Evolutionary conservation across 2,888 invertebrate genomes (phyloP), one percentile per base, ranked within the genome.

Genomic region (Cotesia congregata): DNA sequence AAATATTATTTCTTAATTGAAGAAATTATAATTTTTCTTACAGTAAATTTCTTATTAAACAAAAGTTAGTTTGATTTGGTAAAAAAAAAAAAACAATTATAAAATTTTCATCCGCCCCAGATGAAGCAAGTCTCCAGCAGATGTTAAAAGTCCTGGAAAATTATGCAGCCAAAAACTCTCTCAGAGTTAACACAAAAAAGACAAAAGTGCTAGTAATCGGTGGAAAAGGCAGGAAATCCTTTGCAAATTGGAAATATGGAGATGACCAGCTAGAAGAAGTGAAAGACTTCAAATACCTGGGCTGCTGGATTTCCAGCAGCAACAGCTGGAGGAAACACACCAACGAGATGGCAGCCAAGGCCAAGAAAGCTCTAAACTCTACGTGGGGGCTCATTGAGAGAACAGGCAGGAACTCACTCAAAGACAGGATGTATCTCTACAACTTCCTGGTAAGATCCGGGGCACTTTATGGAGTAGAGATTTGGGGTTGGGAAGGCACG

Each of bases 261-360:
- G 71, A 50, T 5, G 62, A 70, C 59, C 50, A 74, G 5, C 1
- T 77, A 5, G 74, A 80, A 20, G 73, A 72, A 15, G 81, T 78
- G 0, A 75, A 69, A 0, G 73, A 74, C 2, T 79, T 72, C 9
- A 80, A 75, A 7, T 80, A 79, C 9, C 20, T 80, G 1, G 77
- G 78, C 0, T 77, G 9, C 30, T 72, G 75, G 73, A 72, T 80
- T 12, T 38, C 75, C 6, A 30, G 72, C 6, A 67, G 41, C 5
- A 76, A 74, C 20, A 71, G 40, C 1, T 20, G 12, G 41, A 62
- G 40, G 20, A 75, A 72, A 7, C 77, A 79, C 2, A 7, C 72
- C 4, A 17, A 50, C 30, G 38, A 38, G 5, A 39, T 76, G 12
- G 70, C 38, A 20, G 74, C 67, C 1, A 78, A 76, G 39, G 74